phyloP scores from a whole-genome alignment of 2,113 vertebrate genomes.

The Patagioenas fasciata region DNA sequence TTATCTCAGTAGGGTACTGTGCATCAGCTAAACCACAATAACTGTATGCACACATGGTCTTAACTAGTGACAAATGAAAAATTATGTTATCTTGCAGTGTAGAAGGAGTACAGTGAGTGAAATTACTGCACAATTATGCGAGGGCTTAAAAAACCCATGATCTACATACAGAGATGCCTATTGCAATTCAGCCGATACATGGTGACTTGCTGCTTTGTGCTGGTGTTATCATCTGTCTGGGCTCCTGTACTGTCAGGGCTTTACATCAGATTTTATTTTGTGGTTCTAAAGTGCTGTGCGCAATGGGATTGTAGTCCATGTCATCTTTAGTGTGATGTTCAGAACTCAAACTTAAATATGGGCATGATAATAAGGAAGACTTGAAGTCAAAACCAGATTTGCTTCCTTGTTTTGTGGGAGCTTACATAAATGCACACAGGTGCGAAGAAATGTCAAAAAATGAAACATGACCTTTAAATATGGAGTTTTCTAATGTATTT shows the following conservation, averaged over 20 bases:
- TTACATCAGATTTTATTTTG: not conserved
- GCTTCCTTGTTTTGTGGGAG: not conserved
- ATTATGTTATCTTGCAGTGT: not conserved
- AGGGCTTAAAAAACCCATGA: rapidly evolving
- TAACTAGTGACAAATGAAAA: not conserved
- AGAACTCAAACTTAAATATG: not conserved
- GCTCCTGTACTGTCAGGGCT: not conserved
- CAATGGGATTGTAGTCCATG: not conserved
- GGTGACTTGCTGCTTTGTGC: not conserved
- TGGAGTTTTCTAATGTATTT: rapidly evolving
- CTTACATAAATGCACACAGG: not conserved
- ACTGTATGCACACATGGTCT: not conserved
- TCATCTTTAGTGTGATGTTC: rapidly evolving
- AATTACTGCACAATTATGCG: not conserved
- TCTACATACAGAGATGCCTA: not conserved
- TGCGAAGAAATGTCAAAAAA: not conserved
- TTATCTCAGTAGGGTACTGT: not conserved
- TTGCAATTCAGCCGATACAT: not conserved
- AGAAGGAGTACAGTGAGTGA: not conserved
- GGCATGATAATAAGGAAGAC: not conserved
- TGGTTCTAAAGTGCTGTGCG: not conserved
- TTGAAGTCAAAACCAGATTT: not conserved
- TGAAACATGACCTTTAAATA: not conserved
- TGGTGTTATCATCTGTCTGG: not conserved
- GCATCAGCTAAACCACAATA: not conserved